These are phyloP conservation scores for Catharus fuscescens DNA, from an alignment of 2,113 vertebrate species.

Conservation along the genomic window DNA sequence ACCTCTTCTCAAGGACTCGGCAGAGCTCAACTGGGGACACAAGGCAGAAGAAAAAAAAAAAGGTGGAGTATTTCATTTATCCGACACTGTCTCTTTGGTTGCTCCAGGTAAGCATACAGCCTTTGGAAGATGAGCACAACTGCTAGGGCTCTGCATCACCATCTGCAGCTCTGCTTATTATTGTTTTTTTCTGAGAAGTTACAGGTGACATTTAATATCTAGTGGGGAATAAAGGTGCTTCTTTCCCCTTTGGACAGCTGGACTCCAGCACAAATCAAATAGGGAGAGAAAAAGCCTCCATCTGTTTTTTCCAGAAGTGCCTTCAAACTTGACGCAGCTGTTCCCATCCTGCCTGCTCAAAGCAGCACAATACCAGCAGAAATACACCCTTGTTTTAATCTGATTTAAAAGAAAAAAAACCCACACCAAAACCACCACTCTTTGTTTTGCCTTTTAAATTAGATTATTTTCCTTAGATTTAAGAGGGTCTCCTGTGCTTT, in stretches of 20 bases:
- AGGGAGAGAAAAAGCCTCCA: neutral
- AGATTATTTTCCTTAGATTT: slow-evolving; percentile 72
- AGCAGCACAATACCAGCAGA: slow-evolving; percentile 50
- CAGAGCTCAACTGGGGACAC: neutral
- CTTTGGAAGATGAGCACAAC: neutral
- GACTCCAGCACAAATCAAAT: slow-evolving; percentile 25
- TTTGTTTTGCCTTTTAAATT: slow-evolving; percentile 71
- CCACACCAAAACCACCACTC: slow-evolving; percentile 25
- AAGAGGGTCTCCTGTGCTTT: slow-evolving; percentile 69
- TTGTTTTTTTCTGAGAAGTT: slow-evolving; percentile 1
- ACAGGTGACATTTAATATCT: slow-evolving; percentile 28
- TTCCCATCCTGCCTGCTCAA: slow-evolving; percentile 37
- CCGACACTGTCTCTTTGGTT: neutral
- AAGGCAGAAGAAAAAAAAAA: neutral
- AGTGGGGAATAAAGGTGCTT: slow-evolving; percentile 50
- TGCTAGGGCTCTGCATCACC: slow-evolving; percentile 25
- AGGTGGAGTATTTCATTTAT: neutral
- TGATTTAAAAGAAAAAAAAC: neutral
- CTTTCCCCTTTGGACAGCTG: slow-evolving; percentile 60
- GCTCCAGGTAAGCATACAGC: slow-evolving; percentile 18
- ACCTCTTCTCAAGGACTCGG: neutral
- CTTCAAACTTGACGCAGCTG: slow-evolving; percentile 55
- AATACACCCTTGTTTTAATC: slow-evolving; percentile 65
- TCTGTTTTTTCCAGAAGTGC: slow-evolving; percentile 53
- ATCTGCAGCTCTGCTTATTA: slow-evolving; percentile 25